These are phyloP conservation scores for Aleiodes leptofemur DNA, from an alignment of 2,888 invertebrate species.

Conservation along the genomic window DNA sequence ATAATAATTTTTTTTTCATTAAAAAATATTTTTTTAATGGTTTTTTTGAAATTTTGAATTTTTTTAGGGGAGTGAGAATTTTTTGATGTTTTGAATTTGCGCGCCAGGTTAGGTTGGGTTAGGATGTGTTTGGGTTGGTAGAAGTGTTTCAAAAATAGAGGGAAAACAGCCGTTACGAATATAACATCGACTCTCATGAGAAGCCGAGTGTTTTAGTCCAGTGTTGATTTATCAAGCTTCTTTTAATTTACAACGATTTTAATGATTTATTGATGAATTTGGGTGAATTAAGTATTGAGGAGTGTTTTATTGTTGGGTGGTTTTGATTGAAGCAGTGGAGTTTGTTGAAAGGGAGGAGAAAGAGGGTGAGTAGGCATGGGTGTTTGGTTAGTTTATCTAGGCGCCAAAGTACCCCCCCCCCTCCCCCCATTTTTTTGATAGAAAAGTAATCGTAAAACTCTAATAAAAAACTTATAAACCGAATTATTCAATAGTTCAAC, in stretches of 20 bases:
- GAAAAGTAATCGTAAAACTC: neutral
- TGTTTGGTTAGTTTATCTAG: slow-evolving; percentile 35
- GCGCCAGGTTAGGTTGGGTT: slow-evolving; percentile 26
- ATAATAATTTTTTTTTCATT: no score
- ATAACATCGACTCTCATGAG: neutral
- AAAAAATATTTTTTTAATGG: no score
- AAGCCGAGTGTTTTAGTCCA: neutral
- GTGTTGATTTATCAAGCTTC: neutral
- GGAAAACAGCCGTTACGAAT: slow-evolving; percentile 56
- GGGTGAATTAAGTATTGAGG: neutral
- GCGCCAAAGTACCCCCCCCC: slow-evolving; percentile 1
- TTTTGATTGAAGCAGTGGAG: neutral
- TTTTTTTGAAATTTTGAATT: neutral
- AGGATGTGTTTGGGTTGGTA: slow-evolving; percentile 24
- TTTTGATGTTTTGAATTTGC: slow-evolving; percentile 1
- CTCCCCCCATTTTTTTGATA: neutral
- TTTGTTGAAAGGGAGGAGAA: neutral
- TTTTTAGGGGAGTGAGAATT: neutral
- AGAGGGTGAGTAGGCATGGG: slow-evolving; percentile 5
- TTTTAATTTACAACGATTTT: neutral
- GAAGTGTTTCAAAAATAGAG: slow-evolving; percentile 47
- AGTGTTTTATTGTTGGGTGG: neutral
- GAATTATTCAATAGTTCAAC: no score
- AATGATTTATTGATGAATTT: slow-evolving; percentile 4
- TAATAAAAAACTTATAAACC: no score